A percentile compares a stretch with the other conserved stretches of the same genome.
Evolutionary conservation across 2,113 vertebrate genomes (phyloP).

Genomic region (Sorex araneus): DNA sequence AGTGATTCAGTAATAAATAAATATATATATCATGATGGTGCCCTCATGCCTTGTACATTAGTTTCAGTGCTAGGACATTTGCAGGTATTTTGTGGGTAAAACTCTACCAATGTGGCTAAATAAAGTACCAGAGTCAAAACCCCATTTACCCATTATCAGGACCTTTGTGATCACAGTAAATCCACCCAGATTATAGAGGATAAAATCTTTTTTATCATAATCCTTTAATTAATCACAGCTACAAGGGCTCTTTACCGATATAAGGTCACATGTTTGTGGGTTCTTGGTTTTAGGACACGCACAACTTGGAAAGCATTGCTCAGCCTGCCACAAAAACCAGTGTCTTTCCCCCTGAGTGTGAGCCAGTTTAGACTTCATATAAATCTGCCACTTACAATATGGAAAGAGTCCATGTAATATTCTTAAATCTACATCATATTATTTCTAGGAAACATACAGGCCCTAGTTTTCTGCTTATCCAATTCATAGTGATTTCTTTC

Average conservation of each 20-base stretch:
- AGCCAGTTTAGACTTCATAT: not conserved
- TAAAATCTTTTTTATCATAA: not conserved
- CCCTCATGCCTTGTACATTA: not conserved
- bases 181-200: not conserved
- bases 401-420: not conserved
- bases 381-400: not conserved
- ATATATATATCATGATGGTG: not conserved
- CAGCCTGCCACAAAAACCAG: not conserved
- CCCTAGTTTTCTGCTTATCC: not conserved
- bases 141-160: not conserved
- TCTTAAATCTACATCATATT: not conserved
- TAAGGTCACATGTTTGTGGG: not conserved
- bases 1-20: too few species aligned
- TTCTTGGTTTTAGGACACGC: not conserved
- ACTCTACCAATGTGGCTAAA: not conserved
- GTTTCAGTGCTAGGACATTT: not conserved
- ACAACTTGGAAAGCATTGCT: too few species aligned
- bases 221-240: not conserved
- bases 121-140: not conserved
- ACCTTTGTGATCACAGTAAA: not conserved
- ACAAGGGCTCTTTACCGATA: not conserved
- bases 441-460: conserved; percentile 5
- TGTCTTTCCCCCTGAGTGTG: not conserved
- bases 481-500: conserved; percentile 1
- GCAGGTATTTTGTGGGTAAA: not conserved